phyloP scores from a whole-genome alignment of 2,113 vertebrate genomes.

The Fulmarus glacialis region DNA sequence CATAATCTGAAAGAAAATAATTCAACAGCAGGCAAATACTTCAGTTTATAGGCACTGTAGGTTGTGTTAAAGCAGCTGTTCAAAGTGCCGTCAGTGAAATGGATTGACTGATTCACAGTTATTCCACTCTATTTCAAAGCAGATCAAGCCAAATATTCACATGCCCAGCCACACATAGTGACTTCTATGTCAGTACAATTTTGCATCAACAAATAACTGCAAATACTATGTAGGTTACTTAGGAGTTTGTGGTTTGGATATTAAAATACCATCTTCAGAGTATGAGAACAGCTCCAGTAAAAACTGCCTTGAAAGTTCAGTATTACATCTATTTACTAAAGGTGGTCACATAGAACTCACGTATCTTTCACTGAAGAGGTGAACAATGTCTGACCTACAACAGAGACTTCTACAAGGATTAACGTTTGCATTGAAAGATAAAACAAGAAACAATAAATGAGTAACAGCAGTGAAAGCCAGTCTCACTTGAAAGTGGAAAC shows the following conservation, averaged over 20 bases:
- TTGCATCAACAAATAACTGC: background rate
- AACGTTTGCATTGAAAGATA: background rate
- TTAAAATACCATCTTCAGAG: background rate
- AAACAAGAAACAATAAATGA: background rate
- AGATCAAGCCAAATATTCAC: background rate
- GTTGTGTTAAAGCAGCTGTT: background rate
- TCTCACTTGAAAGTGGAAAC: constrained; percentile 74
- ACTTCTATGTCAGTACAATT: background rate
- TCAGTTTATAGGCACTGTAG: background rate
- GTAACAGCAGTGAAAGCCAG: background rate
- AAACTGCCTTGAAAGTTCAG: background rate
- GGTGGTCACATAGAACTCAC: background rate
- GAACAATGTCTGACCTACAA: background rate
- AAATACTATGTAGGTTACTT: background rate
- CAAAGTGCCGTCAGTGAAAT: background rate
- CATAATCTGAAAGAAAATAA: background rate
- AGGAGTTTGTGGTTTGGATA: background rate
- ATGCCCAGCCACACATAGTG: background rate
- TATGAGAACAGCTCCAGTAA: background rate
- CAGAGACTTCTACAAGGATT: background rate
- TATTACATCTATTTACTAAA: background rate
- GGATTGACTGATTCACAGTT: background rate
- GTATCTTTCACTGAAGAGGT: background rate
- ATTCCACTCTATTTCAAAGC: background rate
- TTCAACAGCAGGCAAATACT: background rate